phyloP scores from a whole-genome alignment of 1,140 invertebrate genomes.

The Camponotus vicinus region DNA sequence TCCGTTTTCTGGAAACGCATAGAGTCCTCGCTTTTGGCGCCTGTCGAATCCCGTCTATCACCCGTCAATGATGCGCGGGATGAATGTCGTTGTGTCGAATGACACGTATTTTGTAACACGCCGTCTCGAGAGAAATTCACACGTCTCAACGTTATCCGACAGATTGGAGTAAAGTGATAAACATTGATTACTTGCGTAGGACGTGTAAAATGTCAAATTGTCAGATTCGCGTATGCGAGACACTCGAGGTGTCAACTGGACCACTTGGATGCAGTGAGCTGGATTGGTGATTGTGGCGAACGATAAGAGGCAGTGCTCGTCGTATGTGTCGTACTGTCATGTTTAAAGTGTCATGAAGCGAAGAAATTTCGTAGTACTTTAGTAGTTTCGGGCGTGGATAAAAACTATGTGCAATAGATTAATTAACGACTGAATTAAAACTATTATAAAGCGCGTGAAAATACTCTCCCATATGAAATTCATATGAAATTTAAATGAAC shows the following conservation, averaged over 20 bases:
- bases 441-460: neutral
- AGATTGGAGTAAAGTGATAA: constrained; percentile 3
- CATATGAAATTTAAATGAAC: neutral
- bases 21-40: neutral
- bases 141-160: neutral
- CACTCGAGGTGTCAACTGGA: constrained; percentile 10
- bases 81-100: neutral
- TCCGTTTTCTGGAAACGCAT: constrained; percentile 1
- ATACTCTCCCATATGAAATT: neutral
- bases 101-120: neutral
- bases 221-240: neutral
- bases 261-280: constrained; percentile 59
- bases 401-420: constrained; percentile 37
- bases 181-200: neutral
- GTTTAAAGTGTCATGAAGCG: neutral
- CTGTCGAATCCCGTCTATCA: neutral
- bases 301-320: constrained; percentile 36
- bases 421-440: neutral
- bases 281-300: constrained; percentile 54
- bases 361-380: constrained; percentile 16
- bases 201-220: constrained; percentile 3
- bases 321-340: constrained; percentile 6
- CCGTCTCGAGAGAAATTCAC: constrained; percentile 3
- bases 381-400: neutral
- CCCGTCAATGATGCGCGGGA: constrained; percentile 5